phyloP scores from a whole-genome alignment of 2,113 vertebrate species.

The Ceyx cyanopectus region DNA sequence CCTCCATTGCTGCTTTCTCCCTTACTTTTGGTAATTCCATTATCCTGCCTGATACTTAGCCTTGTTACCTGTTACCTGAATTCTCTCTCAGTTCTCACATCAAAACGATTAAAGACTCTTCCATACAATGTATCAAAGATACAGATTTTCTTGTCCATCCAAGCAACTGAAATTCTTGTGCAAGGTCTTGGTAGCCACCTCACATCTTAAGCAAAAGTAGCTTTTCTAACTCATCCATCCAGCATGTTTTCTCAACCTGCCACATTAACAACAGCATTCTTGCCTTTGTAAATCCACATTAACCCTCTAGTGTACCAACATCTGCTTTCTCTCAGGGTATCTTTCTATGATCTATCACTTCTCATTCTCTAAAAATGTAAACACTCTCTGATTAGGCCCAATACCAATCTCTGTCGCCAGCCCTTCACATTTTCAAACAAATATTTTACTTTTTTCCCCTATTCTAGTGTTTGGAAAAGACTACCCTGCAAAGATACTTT shows the following conservation, averaged over 20 bases:
- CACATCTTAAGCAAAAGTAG: background rate
- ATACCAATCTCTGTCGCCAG: background rate
- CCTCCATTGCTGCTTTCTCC: background rate
- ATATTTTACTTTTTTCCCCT: background rate
- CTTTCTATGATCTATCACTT: background rate
- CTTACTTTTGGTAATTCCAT: background rate
- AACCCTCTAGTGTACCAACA: background rate
- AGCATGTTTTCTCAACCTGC: background rate
- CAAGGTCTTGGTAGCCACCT: background rate
- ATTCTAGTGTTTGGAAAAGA: background rate
- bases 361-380: background rate
- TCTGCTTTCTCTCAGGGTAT: background rate
- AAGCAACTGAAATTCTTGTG: background rate
- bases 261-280: background rate
- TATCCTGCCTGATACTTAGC: background rate
- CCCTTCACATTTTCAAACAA: background rate
- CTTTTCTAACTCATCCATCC: background rate
- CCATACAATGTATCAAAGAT: background rate
- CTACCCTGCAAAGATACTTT: background rate
- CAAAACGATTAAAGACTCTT: background rate
- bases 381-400: background rate
- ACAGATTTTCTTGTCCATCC: background rate
- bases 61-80: background rate
- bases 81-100: background rate
- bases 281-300: background rate